Base-by-base conservation (phyloP, 2,797 vertebrate genomes). In the Lophius americanus region DNA sequence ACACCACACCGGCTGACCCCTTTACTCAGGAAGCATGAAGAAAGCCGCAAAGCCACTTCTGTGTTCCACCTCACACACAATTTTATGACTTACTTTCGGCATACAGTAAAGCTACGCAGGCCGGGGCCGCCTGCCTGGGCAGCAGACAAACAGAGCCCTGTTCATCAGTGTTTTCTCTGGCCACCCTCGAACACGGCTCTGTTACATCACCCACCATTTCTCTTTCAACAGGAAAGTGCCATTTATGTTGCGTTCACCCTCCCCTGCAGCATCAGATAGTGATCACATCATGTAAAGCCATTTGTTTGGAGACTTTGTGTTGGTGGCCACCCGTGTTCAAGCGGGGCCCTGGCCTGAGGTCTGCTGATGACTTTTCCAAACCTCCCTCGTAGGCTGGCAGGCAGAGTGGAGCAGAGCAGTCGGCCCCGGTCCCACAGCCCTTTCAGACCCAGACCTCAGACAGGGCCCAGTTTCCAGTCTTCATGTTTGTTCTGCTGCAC, bases 301-400 rank as follows among this genome's bases (percentile, higher is more conserved):
- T 93, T 92, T 92, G 81, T 91, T 86, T 79, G 70, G 46, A 88
- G 84, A 78, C 68, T 43, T 76, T 84, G 78, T 91, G 79, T 72
- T 86, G 82, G 86, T 92, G 94, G 85, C 93, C 95, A 95, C 94
- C 94, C 94, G 88, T 92, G 85, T 78, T 91, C 78, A 51, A 85
- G 80, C 48, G 41, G n/a, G 55, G 64, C 87, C 80, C 83, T 85
- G 82, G 82, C 82, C 81, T 33, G 39, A 60, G 42, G 79, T 82
- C 77, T 72, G 44, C 84, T 95, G 93, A 96, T 96, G 94, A 94
- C 88, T 96, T 97, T 96, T 93, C 93, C 95, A 95, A 95, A 91
- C 82, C 72, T 86, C 82, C 78, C 58, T 85, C 82, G 49, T 76
- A 85, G 66, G 60, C 79, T 89, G 86, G 89, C 72, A 85, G 83